Conservation (phyloP, 1,140 invertebrate species). For the Aphidius ervi region DNA sequence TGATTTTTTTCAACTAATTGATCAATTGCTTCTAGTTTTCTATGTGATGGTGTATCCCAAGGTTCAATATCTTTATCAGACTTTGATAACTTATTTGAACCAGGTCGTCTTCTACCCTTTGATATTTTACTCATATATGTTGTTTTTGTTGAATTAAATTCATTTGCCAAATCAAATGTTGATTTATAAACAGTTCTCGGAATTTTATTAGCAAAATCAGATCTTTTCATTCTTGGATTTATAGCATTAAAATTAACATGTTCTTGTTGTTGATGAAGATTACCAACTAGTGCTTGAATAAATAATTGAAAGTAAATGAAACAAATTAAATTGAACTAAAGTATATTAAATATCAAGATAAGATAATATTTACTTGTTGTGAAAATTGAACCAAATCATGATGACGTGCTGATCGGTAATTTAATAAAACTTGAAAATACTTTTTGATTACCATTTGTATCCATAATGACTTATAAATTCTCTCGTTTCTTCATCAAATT, state of each 20-base stretch:
- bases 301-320: constrained; percentile 68
- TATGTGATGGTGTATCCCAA: constrained; percentile 72
- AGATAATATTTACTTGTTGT: constrained; percentile 49
- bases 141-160: constrained; percentile 72
- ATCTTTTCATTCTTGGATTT: constrained; percentile 59
- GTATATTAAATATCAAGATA: no score
- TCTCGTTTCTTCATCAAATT: constrained; percentile 64
- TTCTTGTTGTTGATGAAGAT: constrained; percentile 55
- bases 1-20: constrained; percentile 77
- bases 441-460: constrained; percentile 73
- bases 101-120: neutral
- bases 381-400: constrained; percentile 40
- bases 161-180: constrained; percentile 60
- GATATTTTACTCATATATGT: constrained; percentile 30
- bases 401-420: constrained; percentile 72
- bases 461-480: constrained; percentile 68
- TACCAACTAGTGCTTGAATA: constrained; percentile 68
- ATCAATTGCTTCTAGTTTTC: constrained; percentile 69
- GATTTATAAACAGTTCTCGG: constrained; percentile 69
- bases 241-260: constrained; percentile 63
- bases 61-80: constrained; percentile 63
- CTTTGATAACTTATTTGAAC: constrained; percentile 52
- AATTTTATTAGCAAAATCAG: constrained; percentile 58
- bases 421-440: constrained; percentile 78
- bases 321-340: constrained; percentile 4